Percentiles rank a stretch among this genome's conserved stretches.
Conservation (phyloP, 53 echinoderm and acorn worm species). For the Antedon mediterranea region DNA sequence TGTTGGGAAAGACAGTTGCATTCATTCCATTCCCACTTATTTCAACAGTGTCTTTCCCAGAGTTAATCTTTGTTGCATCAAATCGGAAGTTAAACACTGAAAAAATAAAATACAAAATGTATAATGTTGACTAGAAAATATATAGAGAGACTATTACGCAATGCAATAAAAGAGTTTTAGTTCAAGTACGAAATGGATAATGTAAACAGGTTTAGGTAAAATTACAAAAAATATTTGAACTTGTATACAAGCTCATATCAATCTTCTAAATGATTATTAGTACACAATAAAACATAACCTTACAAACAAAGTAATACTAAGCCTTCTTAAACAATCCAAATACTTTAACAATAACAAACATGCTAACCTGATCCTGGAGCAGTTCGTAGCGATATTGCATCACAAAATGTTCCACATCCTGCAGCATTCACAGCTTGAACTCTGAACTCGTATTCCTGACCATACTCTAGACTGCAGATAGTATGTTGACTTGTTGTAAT, state of each 20-base stretch:
- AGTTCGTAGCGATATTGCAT: constrained; percentile 49
- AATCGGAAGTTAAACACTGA: neutral
- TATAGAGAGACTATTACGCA: too few relatives aligned
- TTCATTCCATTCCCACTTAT: constrained; percentile 43
- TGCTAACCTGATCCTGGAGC: constrained; percentile 48
- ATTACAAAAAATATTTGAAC: too few relatives aligned
- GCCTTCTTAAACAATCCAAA: too few relatives aligned
- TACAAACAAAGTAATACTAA: too few relatives aligned
- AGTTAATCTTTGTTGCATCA: neutral
- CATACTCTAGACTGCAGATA: constrained; percentile 37
- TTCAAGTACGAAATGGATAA: too few relatives aligned
- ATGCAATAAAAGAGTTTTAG: too few relatives aligned
- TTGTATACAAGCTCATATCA: too few relatives aligned
- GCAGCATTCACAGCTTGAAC: constrained; percentile 60
- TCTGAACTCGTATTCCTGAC: constrained; percentile 46
- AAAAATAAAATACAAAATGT: neutral
- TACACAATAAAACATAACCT: too few relatives aligned
- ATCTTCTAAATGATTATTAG: too few relatives aligned
- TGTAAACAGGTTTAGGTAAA: too few relatives aligned
- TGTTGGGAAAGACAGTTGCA: constrained; percentile 16
- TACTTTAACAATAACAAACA: too few relatives aligned
- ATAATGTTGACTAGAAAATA: too few relatives aligned
- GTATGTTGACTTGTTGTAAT: constrained; percentile 23
- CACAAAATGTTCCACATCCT: constrained; percentile 43
- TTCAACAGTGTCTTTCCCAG: neutral